Evolutionary conservation across 2,797 vertebrate species (phyloP).

Genomic region (Sparus aurata): DNA sequence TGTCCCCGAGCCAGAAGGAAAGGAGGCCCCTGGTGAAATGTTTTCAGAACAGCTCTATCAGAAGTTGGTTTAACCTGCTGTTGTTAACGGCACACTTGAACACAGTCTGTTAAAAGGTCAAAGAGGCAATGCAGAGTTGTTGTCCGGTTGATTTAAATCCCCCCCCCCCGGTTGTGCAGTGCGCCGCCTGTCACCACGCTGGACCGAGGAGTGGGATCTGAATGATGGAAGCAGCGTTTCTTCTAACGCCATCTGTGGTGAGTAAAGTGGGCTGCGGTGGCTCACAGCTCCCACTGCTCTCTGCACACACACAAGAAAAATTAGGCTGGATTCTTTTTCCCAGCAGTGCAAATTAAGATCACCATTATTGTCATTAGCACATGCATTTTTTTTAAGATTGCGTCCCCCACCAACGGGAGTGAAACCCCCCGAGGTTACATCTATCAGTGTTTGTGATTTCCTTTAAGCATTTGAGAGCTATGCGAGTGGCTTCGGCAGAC

Average conservation of each 20-base stretch:
- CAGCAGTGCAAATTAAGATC: slow-evolving; percentile 53
- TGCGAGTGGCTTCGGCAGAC: slow-evolving; percentile 12
- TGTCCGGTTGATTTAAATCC: slow-evolving; percentile 28
- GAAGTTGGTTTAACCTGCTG: neutral
- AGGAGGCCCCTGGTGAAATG: slow-evolving; percentile 44
- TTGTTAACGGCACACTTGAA: slow-evolving; percentile 13
- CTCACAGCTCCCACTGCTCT: slow-evolving; percentile 37
- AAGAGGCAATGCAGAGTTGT: slow-evolving; percentile 8
- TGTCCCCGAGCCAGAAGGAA: slow-evolving; percentile 34
- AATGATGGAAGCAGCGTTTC: slow-evolving; percentile 56
- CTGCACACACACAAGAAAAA: slow-evolving; percentile 53
- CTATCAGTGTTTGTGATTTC: neutral
- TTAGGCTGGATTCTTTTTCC: slow-evolving; percentile 26
- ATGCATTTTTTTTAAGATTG: neutral
- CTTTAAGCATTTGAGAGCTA: slow-evolving; percentile 5
- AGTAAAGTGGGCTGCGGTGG: slow-evolving; percentile 54
- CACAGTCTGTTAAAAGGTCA: slow-evolving; percentile 37
- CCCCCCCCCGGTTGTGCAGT: slow-evolving; percentile 6
- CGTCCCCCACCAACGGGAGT: neutral
- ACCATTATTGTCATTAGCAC: slow-evolving; percentile 42
- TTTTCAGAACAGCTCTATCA: slow-evolving; percentile 23
- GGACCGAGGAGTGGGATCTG: slow-evolving; percentile 34
- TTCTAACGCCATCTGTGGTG: slow-evolving; percentile 61
- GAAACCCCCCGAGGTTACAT: slow-evolving; percentile 1
- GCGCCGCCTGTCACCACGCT: slow-evolving; percentile 46